Evolutionary conservation across 1,140 invertebrate species (phyloP).

Genomic region (Drosophila miranda): DNA sequence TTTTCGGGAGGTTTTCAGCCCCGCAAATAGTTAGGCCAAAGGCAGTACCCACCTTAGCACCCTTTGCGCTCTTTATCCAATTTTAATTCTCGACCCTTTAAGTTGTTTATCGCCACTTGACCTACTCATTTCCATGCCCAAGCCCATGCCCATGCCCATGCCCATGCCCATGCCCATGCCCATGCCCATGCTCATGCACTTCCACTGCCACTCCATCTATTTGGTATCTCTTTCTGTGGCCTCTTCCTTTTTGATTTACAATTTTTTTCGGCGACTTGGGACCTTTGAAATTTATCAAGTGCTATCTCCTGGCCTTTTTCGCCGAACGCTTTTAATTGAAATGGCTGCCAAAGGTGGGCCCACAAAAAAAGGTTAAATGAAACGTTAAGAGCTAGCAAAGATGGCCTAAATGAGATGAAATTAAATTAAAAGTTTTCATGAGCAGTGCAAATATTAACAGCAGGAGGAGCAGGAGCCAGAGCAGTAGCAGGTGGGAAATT

Average conservation of each 20-base stretch:
- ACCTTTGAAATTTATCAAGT: conserved; percentile 54
- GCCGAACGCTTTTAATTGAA: conserved; percentile 66
- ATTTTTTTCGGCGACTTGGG: conserved; percentile 17
- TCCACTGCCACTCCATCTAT: not conserved
- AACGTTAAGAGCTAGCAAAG: not conserved
- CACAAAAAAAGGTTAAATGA: conserved; percentile 27
- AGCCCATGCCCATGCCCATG: conserved; percentile 1
- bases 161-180: no score
- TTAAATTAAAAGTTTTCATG: conserved; percentile 33
- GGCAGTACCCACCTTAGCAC: not conserved
- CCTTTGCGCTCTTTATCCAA: conserved; percentile 23
- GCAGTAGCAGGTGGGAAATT: not conserved
- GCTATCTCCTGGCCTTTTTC: conserved; percentile 40
- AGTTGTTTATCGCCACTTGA: conserved; percentile 49
- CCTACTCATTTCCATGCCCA: not conserved
- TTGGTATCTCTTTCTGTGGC: conserved; percentile 8
- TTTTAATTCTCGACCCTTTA: conserved; percentile 40
- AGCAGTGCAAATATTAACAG: conserved; percentile 1
- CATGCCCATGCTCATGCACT: no score
- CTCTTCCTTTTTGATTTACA: conserved; percentile 42
- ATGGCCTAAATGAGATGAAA: conserved; percentile 23
- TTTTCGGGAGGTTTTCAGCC: not conserved
- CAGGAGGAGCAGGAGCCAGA: no score
- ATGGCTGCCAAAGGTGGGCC: conserved; percentile 37
- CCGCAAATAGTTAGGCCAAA: not conserved